Percentiles rank a stretch among this genome's conserved stretches.
These are phyloP conservation scores for Drosophila burlai DNA, from an alignment of 1,140 invertebrate genomes.

Conservation along the genomic window DNA sequence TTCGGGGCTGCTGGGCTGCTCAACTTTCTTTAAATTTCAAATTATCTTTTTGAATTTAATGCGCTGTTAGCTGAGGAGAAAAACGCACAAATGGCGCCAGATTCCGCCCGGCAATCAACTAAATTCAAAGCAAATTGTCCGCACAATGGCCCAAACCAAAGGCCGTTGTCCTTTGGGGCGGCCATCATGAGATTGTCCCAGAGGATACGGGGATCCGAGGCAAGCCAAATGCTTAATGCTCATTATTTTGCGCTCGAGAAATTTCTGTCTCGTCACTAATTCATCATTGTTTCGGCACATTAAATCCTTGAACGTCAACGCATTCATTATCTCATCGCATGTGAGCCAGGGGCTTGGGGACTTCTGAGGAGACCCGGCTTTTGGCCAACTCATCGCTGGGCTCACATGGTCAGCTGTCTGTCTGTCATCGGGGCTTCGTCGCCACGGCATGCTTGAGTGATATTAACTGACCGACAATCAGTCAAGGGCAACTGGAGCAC, in stretches of 20 bases:
- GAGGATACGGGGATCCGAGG: conserved; percentile 11
- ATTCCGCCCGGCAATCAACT: conserved; percentile 79
- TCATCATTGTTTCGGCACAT: conserved; percentile 84
- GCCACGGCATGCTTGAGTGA: conserved; percentile 72
- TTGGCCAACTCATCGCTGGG: conserved; percentile 73
- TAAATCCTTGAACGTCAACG: conserved; percentile 83
- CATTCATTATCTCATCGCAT: conserved; percentile 80
- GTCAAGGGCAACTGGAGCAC: conserved; percentile 64
- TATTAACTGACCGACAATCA: conserved; percentile 84
- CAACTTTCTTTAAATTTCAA: conserved; percentile 50
- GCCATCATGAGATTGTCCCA: conserved; percentile 51
- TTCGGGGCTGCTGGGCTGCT: conserved; percentile 4
- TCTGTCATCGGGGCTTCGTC: conserved; percentile 57
- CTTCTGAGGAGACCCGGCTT: conserved; percentile 23
- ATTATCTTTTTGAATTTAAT: conserved; percentile 63
- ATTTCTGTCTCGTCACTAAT: conserved; percentile 84
- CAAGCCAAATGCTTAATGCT: conserved; percentile 60
- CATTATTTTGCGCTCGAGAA: conserved; percentile 84
- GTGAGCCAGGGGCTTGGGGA: conserved; percentile 12
- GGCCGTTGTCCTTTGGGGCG: conserved; percentile 19
- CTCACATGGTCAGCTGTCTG: conserved; percentile 60
- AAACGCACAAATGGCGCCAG: conserved; percentile 66
- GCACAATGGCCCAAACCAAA: conserved; percentile 54
- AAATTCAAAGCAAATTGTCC: conserved; percentile 83
- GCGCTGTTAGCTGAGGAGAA: conserved; percentile 25